A percentile compares a stretch with the other conserved stretches of the same genome.
Conservation (phyloP, 2,797 vertebrate genomes). For the Poeciliopsis paucimaculata region DNA sequence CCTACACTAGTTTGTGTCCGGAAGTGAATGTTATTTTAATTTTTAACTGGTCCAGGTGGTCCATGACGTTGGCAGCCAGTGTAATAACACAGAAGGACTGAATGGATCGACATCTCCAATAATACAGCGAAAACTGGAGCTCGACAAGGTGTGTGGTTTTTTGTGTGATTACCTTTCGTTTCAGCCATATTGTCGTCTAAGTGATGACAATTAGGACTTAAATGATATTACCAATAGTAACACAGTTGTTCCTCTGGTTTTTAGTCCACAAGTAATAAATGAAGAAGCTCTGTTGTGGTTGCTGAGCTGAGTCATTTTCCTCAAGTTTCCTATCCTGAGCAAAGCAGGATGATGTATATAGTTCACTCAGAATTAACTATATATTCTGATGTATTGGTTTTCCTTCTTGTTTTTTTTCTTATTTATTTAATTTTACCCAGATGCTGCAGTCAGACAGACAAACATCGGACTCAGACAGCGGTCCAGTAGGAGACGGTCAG, state of each 20-base stretch:
- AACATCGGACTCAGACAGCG: slow-evolving; percentile 91
- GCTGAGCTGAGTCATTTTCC: slow-evolving; percentile 44
- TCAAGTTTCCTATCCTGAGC: slow-evolving; percentile 29
- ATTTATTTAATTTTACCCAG: slow-evolving; percentile 68
- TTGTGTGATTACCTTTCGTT: neutral
- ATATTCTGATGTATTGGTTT: slow-evolving; percentile 6
- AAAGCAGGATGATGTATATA: slow-evolving; percentile 11
- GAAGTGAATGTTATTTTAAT: slow-evolving; percentile 13
- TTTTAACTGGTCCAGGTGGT: slow-evolving; percentile 84
- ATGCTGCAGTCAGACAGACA: slow-evolving; percentile 87
- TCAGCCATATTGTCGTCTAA: neutral
- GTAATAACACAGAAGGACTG: slow-evolving; percentile 68
- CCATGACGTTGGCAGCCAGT: slow-evolving; percentile 86
- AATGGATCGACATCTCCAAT: slow-evolving; percentile 87
- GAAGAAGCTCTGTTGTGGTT: slow-evolving; percentile 51
- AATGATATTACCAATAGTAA: slow-evolving; percentile 51
- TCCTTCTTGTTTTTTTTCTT: slow-evolving; percentile 1
- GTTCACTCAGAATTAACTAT: neutral
- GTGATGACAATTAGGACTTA: slow-evolving; percentile 21
- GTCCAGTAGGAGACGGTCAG: slow-evolving; percentile 77
- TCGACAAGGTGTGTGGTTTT: slow-evolving; percentile 88
- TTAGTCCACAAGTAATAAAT: slow-evolving; percentile 36
- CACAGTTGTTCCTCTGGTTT: slow-evolving; percentile 54
- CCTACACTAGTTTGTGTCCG: slow-evolving; percentile 3
- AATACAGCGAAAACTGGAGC: slow-evolving; percentile 88